Evolutionary conservation across 2,113 vertebrate genomes (phyloP).

Genomic region (Pontoporia blainvillei): DNA sequence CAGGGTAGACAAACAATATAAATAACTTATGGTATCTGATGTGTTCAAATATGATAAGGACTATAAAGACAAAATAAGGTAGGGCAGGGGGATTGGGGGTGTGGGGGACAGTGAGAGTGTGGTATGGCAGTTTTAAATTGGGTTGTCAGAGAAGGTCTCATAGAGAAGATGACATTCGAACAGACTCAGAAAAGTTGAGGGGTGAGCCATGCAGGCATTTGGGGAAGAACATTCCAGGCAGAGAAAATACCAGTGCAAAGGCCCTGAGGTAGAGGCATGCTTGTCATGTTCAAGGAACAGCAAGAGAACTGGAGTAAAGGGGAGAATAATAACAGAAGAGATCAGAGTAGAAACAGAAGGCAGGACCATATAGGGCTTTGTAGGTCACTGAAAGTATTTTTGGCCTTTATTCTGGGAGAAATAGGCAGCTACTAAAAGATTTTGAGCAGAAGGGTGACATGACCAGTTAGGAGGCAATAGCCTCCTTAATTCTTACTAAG

Average conservation of each 20-base stretch:
- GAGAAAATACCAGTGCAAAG: background rate
- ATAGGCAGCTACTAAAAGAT: background rate
- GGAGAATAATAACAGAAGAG: background rate
- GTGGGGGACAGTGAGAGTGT: rapidly evolving
- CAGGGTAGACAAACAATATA: background rate
- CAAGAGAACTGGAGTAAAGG: background rate
- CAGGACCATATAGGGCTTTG: background rate
- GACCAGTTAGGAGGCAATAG: background rate
- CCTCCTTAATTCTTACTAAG: background rate
- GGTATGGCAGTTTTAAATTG: background rate
- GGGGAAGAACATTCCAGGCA: background rate
- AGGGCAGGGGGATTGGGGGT: background rate
- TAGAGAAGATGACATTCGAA: background rate
- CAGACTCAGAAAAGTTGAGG: background rate
- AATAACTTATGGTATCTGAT: background rate
- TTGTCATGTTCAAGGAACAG: background rate
- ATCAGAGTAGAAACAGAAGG: background rate
- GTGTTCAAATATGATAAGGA: background rate
- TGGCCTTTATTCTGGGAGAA: background rate
- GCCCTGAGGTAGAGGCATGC: background rate
- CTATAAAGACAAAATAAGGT: background rate
- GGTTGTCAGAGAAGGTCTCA: background rate
- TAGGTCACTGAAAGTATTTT: background rate
- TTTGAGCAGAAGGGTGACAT: background rate
- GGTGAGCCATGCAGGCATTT: background rate